Evolutionary conservation across 2,888 invertebrate species (phyloP), one percentile per base, ranked within the genome.

Genomic region (Oeneis ivallda): DNA sequence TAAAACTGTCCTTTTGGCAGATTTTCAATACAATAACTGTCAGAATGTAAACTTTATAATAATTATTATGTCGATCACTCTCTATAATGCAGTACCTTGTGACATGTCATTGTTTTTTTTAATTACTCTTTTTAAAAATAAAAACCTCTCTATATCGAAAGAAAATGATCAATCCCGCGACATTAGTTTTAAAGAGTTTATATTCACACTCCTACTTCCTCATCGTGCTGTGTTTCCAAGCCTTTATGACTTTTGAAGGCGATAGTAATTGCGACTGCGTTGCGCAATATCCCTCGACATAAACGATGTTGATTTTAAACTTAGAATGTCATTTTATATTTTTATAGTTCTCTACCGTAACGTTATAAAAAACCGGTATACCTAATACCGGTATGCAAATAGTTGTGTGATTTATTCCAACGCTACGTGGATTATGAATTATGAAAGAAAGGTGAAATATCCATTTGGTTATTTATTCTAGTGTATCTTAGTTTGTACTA

Each of bases 341-440:
- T 65, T 66, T 63, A 66, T 49, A 32, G 53, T 63, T 45, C 49
- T 17, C 6, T 49, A 59, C 19, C 26, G 49, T 59, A 45, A 37
- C 47, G 49, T 49, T 47, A 47, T 37, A 47, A 45, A 19, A 13
- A 47, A 66, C 59, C 59, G 47, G 62, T 41, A 66, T 58, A n/a
- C n/a, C n/a, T n/a, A 39, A 43, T 49, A 66, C 66, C 57, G 45
- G 62, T 54, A 66, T 66, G 58, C 62, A 66, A 66, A 66, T 63
- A 37, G 50, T 13, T 19, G 8, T 45, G 52, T 58, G 66, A 62
- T 66, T 66, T 66, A 66, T 66, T 50, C 47, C 2, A 49, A 32
- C 52, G 62, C 41, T 52, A 58, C 53, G 49, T 19, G 19, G 49
- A 49, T 39, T 60, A 37, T 60, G 60, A 49, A 49, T 39, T 60